Base-by-base conservation (phyloP, 1,140 invertebrate species). In the Subanguina moxae region DNA sequence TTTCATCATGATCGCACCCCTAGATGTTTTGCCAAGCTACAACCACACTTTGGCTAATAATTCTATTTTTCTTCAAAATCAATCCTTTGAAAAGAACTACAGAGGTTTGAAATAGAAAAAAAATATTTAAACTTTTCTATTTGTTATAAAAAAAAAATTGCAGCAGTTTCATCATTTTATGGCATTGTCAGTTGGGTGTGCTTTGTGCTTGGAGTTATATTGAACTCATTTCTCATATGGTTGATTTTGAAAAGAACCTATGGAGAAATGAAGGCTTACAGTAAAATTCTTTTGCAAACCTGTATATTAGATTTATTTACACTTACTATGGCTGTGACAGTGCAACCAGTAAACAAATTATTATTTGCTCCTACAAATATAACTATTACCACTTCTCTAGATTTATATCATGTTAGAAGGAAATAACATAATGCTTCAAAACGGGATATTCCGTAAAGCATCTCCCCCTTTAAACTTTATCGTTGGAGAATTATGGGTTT, bases 151-250 rank as follows among this genome's bases (percentile, higher is more conserved):
- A n/a, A n/a, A n/a, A n/a, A n/a, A n/a, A n/a, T 38, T 38, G 11
- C 32, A 38, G 32, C 32, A 38, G 3, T 38, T 38, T 38, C 32
- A 5, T 38, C 32, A 38, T 52, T 52, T 52, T 52, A 52, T 52
- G n/a, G n/a, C 3, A 52, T 15, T 15, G 23, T 25, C 3, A 21
- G 48, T 25, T 52, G 48, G 48, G 3, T 52, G n/a, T 52, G 48
- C 48, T 52, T 52, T 52, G 48, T 25, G 23, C 48, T 52, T 1
- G 61, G 46, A 15, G 38, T 68, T 17, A 42, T 67, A 21, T 7
- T 70, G 32, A 25, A 63, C 57, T 45, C 27, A 23, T 19, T 71
- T 28, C 23, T 63, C 15, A 56, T 71, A 30, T 56, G 58, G 64
- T 30, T 57, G 19, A 27, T 62, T 42, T 8, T 43, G 3, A 28